phyloP scores from a whole-genome alignment of 1,140 invertebrate genomes.

The Neodiprion virginianus region DNA sequence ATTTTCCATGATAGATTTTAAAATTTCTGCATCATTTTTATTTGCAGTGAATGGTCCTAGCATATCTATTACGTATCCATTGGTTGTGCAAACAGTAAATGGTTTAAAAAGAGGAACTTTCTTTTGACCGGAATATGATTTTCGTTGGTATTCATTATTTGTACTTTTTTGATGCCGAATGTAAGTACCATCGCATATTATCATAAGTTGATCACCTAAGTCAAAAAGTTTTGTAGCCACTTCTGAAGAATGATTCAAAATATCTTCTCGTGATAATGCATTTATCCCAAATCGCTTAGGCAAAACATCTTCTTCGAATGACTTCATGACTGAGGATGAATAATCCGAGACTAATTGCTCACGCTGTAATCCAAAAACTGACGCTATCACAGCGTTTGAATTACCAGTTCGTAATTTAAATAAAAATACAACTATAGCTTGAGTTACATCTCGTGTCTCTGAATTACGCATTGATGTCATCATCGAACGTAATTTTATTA shows the following conservation, averaged over 20 bases:
- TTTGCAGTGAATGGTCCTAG: conserved; percentile 10
- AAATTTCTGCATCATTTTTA: conserved; percentile 11
- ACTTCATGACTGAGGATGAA: conserved; percentile 21
- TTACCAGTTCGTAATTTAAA: conserved; percentile 43
- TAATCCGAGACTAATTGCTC: conserved; percentile 38
- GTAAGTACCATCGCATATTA: conserved; percentile 44
- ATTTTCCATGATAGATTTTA: background rate
- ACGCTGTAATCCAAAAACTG: conserved; percentile 32
- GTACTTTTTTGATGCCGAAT: conserved; percentile 39
- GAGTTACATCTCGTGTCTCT: conserved; percentile 8
- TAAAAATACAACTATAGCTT: conserved; percentile 38
- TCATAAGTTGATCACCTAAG: conserved; percentile 24
- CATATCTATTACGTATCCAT: conserved; percentile 41
- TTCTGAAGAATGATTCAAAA: conserved; percentile 27
- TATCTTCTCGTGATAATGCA: conserved; percentile 13
- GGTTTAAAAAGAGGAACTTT: conserved; percentile 37
- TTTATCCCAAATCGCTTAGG: conserved; percentile 15
- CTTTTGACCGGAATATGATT: conserved; percentile 42
- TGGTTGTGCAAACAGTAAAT: conserved; percentile 42
- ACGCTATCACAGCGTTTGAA: conserved; percentile 33
- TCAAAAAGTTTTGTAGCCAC: conserved; percentile 31
- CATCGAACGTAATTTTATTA: conserved; percentile 13
- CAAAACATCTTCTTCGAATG: conserved; percentile 29
- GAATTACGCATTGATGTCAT: conserved; percentile 14
- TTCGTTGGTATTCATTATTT: conserved; percentile 43